Evolutionary conservation across 1,140 invertebrate species (phyloP).

Genomic region (Riptortus pedestris): DNA sequence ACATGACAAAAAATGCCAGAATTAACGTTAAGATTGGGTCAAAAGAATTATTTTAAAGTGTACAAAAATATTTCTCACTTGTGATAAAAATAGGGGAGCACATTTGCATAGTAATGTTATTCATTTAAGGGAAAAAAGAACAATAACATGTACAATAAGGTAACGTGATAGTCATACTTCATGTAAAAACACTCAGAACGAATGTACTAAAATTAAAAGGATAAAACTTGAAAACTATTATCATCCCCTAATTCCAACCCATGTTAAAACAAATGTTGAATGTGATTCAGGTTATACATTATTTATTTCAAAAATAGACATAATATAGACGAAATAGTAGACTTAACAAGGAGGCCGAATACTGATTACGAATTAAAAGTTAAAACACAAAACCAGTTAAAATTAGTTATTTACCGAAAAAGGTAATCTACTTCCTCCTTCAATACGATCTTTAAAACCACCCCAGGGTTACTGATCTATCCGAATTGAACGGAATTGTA

Average conservation of each 20-base stretch:
- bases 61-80: conserved; percentile 19
- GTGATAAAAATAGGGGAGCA: neutral
- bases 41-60: conserved; percentile 13
- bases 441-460: neutral
- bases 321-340: neutral
- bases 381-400: conserved; percentile 1
- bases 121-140: neutral
- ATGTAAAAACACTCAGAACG: too few species aligned
- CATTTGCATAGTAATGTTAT: neutral
- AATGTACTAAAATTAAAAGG: neutral
- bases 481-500: too few species aligned
- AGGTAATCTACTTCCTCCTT: neutral
- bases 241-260: too few species aligned
- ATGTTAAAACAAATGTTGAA: neutral
- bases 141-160: neutral
- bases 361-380: neutral
- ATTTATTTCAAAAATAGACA: neutral
- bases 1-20: too few species aligned
- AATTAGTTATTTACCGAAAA: neutral
- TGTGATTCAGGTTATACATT: neutral
- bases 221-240: too few species aligned
- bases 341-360: neutral
- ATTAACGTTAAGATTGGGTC: too few species aligned
- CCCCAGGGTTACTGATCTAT: too few species aligned
- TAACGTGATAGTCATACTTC: too few species aligned